phyloP scores from a whole-genome alignment of 2,797 vertebrate genomes.

The Myiotriccus ornatus region DNA sequence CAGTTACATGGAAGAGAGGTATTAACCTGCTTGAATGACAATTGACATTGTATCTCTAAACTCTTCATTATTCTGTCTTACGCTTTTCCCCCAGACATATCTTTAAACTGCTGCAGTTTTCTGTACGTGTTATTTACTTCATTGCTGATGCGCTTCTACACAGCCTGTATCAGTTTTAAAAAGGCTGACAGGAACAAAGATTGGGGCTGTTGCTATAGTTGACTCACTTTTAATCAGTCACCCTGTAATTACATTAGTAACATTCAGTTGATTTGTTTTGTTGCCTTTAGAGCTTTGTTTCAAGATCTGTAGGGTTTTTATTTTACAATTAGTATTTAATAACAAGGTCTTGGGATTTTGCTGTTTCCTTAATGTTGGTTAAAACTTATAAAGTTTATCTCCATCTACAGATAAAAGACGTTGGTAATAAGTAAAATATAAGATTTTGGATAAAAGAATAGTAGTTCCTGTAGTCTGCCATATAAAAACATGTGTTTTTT shows the following conservation, averaged over 20 bases:
- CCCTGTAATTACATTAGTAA: not conserved
- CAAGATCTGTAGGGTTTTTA: not conserved
- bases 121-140: fast-evolving
- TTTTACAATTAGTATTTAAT: not conserved
- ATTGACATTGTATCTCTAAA: not conserved
- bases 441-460: not conserved
- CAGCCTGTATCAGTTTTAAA: not conserved
- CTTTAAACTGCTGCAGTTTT: not conserved
- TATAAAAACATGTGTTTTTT: constrained; percentile 28
- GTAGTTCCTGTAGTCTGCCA: not conserved
- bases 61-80: not conserved
- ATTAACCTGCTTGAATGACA: not conserved
- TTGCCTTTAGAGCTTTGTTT: not conserved
- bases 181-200: not conserved
- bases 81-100: not conserved
- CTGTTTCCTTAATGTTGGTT: not conserved
- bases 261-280: not conserved
- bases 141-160: not conserved
- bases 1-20: not conserved
- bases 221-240: not conserved
- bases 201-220: not conserved
- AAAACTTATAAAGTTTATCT: not conserved
- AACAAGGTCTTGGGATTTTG: not conserved
- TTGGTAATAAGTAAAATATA: not conserved
- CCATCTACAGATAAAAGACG: not conserved